Conservation (phyloP, 2,888 invertebrate species). For the Caradrina kadenii region DNA sequence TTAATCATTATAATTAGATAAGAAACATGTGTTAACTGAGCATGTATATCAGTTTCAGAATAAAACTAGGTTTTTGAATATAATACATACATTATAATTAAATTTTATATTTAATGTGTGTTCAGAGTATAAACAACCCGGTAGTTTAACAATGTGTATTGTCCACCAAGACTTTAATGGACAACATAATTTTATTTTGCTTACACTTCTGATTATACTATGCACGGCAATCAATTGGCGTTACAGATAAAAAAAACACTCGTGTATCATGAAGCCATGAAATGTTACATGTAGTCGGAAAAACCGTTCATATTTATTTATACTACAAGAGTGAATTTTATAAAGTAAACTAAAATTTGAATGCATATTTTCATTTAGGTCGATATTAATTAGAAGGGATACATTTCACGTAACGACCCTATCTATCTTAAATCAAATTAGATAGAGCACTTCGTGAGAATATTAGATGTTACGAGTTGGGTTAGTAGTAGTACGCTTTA, state of each 20-base stretch:
- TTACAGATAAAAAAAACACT: constrained; percentile 43
- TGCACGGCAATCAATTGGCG: constrained; percentile 36
- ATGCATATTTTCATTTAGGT: too few relatives aligned
- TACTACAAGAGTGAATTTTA: too few relatives aligned
- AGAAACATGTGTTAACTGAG: not conserved
- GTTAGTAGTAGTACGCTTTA: not conserved
- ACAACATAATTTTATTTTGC: constrained; percentile 6
- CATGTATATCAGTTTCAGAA: not conserved
- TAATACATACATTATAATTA: too few relatives aligned
- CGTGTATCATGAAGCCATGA: constrained; percentile 35
- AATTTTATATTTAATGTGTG: too few relatives aligned
- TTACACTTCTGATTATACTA: constrained; percentile 36
- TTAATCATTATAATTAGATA: constrained; percentile 1
- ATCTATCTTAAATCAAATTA: not conserved
- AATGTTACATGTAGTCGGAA: constrained; percentile 15
- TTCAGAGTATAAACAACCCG: not conserved
- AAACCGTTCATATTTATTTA: not conserved
- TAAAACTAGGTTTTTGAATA: not conserved
- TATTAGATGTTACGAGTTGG: not conserved
- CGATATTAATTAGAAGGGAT: not conserved
- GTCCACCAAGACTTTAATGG: not conserved
- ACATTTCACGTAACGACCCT: not conserved
- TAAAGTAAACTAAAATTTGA: too few relatives aligned
- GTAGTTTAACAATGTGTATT: not conserved
- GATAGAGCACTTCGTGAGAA: not conserved